Base-by-base conservation (phyloP, 2,797 vertebrate genomes). In the Pangasius mekongensis region DNA sequence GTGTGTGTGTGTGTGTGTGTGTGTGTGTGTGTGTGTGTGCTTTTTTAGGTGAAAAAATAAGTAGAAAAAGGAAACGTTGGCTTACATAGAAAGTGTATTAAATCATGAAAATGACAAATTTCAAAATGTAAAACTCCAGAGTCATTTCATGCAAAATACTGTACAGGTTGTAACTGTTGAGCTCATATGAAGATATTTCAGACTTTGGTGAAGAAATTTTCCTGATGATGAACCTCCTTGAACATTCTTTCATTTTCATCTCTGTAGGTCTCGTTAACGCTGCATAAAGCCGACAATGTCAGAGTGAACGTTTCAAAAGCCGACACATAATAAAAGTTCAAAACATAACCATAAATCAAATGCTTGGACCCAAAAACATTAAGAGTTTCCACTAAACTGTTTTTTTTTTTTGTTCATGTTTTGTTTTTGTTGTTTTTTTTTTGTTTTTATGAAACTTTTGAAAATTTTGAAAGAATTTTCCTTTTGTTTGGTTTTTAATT, bases 41-140 rank as follows among this genome's bases (percentile, higher is more conserved):
- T 64, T n/a, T 27, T 36, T 3, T 83, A 27, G 13, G 52, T 33
- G 22, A 39, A n/a, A 87, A 71, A 54, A 54, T 24, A 85, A 39
- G 80, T 36, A 60, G 58, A 83, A 54, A 30, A 78, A 27, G 33
- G 9, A 33, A 76, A 84, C 27, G 2, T 10, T 36, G 69, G 52
- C 67, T 87, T 89, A 56, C 62, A 84, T 89, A 91, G 85, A 89
- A 91, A 90, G 85, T 92, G 88, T 92, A 92, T 91, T 92, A 87
- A 87, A 90, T 89, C 91, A 89, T 90, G 78, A 89, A 87, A 90
- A 87, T 91, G 87, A 91, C 89, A 88, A 88, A 69, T 69, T 54
- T 67, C 14, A 18, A 33, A 67, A 83, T 14, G 60, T 27, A 83
- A 52, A 84, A 69, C 49, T 69, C 58, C 74, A 52, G 27, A 54